phyloP scores from a whole-genome alignment of 2,797 vertebrate species.

The Halcyon smyrnensis region DNA sequence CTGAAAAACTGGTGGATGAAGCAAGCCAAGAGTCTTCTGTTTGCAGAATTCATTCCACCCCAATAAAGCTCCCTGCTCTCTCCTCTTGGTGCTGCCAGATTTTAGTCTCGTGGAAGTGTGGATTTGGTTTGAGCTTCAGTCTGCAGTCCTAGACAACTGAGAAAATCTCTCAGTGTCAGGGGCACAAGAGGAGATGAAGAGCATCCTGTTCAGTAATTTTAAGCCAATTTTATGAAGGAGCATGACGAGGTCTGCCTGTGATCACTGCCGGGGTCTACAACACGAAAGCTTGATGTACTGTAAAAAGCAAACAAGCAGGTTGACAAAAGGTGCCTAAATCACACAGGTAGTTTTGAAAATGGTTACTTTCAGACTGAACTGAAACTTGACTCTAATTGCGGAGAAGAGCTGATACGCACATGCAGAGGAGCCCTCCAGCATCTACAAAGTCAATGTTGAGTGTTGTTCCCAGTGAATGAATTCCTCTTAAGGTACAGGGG shows the following conservation, averaged over 20 bases:
- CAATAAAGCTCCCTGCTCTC: not conserved
- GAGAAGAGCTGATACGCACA: not conserved
- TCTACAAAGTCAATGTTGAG: not conserved
- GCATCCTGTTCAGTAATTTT: not conserved
- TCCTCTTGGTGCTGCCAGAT: not conserved
- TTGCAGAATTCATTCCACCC: not conserved
- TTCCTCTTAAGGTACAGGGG: not conserved
- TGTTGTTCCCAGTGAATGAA: not conserved
- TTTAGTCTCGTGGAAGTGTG: not conserved
- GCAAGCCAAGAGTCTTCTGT: not conserved
- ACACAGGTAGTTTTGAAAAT: not conserved
- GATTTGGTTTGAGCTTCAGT: not conserved
- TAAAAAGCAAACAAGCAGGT: not conserved
- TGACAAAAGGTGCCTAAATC: not conserved
- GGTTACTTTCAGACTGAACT: not conserved
- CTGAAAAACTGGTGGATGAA: not conserved
- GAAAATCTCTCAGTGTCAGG: not conserved
- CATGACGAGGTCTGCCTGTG: not conserved
- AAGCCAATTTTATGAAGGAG: not conserved
- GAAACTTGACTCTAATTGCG: not conserved
- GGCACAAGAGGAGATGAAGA: not conserved
- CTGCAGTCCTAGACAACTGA: not conserved
- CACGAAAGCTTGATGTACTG: not conserved
- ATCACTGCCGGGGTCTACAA: not conserved
- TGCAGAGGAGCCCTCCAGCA: not conserved